Evolutionary conservation across 2,113 vertebrate genomes (phyloP), one percentile per base, ranked within the genome.

Genomic region (Hippolais icterina): DNA sequence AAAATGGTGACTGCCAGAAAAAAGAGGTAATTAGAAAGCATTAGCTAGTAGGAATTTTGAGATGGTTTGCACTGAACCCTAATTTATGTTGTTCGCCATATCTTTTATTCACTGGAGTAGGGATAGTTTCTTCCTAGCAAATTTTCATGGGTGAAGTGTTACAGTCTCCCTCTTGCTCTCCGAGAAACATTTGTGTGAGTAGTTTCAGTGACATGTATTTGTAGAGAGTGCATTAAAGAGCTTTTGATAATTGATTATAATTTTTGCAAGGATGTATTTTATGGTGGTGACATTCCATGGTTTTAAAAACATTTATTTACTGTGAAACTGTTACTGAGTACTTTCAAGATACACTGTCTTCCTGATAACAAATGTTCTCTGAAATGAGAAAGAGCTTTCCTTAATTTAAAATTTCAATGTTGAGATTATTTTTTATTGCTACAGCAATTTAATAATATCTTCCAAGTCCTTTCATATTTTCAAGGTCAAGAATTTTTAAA

Each of bases 221-320:
- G 68, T 89, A 61, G 77, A 61, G 77, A 89, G 49, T 76, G 18
- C 39, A 35, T 83, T 83, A 83, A 91, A 77, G 72, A 63, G 49
- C 49, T 90, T 91, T 60, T 78, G 53, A 60, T 90, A 89, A 90
- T 93, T 88, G 42, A 79, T 76, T 89, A 19, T 57, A 41, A 41
- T 79, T 70, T 94, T 95, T 91, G 16, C 50, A 75, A 47, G 50
- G 33, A 50, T 79, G 6, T 69, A 23, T 91, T 91, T 87, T 80
- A 64, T 68, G 29, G 17, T 92, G 68, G 70, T 76, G 31, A 78
- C 52, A 65, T 86, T 85, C 76, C 50, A 65, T 54, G 37, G 15
- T 37, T 95, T 88, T 90, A 63, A 75, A 95, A 95, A 39, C 85
- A 81, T 94, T 83, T 95, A 69, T 96, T 95, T 93, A 81, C 82